Evolutionary conservation across 2,888 invertebrate genomes (phyloP), one percentile per base, ranked within the genome.

Genomic region (Altica lythri): DNA sequence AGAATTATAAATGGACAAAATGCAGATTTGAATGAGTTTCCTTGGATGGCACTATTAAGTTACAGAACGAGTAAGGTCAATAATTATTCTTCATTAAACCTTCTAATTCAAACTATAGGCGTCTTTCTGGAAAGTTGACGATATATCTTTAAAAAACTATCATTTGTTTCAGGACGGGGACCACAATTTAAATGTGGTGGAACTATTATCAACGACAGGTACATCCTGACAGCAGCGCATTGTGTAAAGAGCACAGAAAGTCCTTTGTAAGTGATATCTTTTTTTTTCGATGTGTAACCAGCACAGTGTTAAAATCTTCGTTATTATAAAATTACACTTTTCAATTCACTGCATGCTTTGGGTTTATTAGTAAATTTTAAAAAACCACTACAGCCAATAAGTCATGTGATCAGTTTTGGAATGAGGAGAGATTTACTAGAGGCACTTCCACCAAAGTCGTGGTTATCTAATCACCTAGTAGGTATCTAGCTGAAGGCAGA

Each of bases 41-140:
- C 89, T 0, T 90, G 89, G 89, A 85, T 89, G 86, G 87, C 84
- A 0, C 75, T 89, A 1, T 69, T 90, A n/a, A 81, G 37, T 6
- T 59, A 64, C 19, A 53, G 47, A 57, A 48, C 60, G 44, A 53
- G 64, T 65, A 52, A 62, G 62, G n/a, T 4, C 14, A 12, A 32
- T 32, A 12, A 4, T 32, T 32, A 2, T 12, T 4, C 6, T 8
- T 22, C 22, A 22, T 22, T 22, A 5, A 5, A 5, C 4, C 6
- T 22, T 22, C 6, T 22, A 5, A 4, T 5, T 22, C 22, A 4
- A 22, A 5, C 22, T 30, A 4, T 30, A 4, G 4, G 5, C 30
- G 30, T 8, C 10, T 2, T 13, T 32, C 14, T 10, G 30, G 4
- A 30, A 30, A 30, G 10, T 30, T 30, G n/a, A 30, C 30, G n/a